phyloP scores from a whole-genome alignment of 35 echinoderm and acorn worm species.

The Chiridota heheva region DNA sequence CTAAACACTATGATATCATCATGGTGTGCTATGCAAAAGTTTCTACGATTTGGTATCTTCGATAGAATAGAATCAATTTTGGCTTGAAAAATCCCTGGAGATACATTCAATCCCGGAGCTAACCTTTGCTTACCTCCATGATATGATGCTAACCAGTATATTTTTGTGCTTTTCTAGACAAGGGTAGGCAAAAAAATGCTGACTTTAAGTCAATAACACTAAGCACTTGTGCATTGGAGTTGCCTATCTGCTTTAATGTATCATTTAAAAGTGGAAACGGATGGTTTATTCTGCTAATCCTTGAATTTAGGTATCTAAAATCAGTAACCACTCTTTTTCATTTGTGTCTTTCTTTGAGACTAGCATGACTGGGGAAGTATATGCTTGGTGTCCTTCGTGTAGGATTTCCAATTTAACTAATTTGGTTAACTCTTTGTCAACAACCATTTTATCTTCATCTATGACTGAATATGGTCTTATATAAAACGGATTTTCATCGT shows the following conservation, averaged over 20 bases:
- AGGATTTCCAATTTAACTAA: slow-evolving; percentile 32
- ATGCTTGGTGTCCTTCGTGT: slow-evolving; percentile 25
- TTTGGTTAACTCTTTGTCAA: slow-evolving; percentile 10
- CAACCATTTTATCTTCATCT: background rate
- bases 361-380: slow-evolving; percentile 32
- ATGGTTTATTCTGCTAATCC: slow-evolving; percentile 42
- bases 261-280: slow-evolving; percentile 61
- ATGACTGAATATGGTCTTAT: slow-evolving; percentile 25
- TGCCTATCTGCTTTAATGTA: slow-evolving; percentile 40
- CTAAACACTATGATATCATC: slow-evolving; percentile 55
- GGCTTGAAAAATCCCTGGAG: slow-evolving; percentile 36
- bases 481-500: slow-evolving; percentile 21
- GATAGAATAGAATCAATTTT: slow-evolving; percentile 41
- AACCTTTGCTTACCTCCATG: slow-evolving; percentile 12
- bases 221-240: slow-evolving; percentile 26
- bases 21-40: slow-evolving; percentile 49
- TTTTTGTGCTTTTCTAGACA: slow-evolving; percentile 1
- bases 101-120: background rate
- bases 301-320: slow-evolving; percentile 35
- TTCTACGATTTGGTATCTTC: slow-evolving; percentile 7
- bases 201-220: slow-evolving; percentile 31
- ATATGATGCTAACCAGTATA: slow-evolving; percentile 16
- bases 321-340: slow-evolving; percentile 54
- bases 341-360: slow-evolving; percentile 14
- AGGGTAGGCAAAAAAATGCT: slow-evolving; percentile 14